phyloP scores from a whole-genome alignment of 2,113 vertebrate species.

The Pseudopodoces humilis region DNA sequence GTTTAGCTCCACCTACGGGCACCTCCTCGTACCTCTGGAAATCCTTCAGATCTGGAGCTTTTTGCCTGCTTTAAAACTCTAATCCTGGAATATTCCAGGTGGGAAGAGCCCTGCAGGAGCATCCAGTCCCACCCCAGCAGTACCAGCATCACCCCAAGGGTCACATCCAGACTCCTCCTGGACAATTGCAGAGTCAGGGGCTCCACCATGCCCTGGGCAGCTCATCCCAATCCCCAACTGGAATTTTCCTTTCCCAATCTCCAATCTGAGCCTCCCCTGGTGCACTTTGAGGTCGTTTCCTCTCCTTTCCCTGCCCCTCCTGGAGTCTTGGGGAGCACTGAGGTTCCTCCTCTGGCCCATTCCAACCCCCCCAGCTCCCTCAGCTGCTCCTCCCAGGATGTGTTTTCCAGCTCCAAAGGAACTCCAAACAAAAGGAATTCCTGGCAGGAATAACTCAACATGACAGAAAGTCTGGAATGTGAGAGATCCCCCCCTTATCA shows the following conservation, averaged over 20 bases:
- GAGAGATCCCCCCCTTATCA: background rate
- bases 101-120: background rate
- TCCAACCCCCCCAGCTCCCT: background rate
- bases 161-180: background rate
- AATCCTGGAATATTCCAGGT: background rate
- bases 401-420: background rate
- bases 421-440: background rate
- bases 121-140: background rate
- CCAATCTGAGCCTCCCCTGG: background rate
- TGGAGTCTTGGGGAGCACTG: rapidly evolving
- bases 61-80: rapidly evolving
- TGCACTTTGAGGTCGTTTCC: background rate
- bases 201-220: background rate
- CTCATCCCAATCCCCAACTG: background rate
- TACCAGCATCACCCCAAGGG: background rate
- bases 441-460: background rate
- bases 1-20: slow-evolving; percentile 58
- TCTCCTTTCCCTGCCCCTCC: background rate
- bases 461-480: background rate
- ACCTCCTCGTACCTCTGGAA: background rate
- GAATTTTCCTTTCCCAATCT: rapidly evolving
- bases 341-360: background rate
- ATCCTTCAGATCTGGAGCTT: rapidly evolving
- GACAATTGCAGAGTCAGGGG: background rate
- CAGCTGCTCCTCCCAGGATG: background rate